phyloP scores from a whole-genome alignment of 2,113 vertebrate species.

The Carassius carassius region DNA sequence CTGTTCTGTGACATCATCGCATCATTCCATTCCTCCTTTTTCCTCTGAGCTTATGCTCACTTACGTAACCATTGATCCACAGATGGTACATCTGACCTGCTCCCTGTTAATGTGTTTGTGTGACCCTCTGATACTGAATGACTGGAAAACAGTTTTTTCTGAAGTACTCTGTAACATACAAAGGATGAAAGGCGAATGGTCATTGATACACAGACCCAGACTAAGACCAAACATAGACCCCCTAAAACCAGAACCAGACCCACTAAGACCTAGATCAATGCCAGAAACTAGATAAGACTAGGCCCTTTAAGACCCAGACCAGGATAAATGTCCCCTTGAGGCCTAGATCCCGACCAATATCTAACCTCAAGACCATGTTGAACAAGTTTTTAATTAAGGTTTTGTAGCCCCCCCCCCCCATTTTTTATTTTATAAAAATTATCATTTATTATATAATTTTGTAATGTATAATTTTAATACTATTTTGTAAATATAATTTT shows the following conservation, averaged over 20 bases:
- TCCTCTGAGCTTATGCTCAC: not conserved
- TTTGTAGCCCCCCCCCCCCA: too few relatives aligned
- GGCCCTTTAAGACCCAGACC: not conserved
- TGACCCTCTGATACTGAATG: not conserved
- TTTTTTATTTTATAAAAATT: too few relatives aligned
- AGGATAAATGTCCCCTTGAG: not conserved
- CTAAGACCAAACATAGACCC: not conserved
- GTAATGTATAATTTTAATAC: too few relatives aligned
- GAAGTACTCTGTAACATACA: not conserved
- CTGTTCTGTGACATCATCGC: not conserved
- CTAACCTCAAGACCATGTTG: not conserved
- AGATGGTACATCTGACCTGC: slow-evolving; percentile 34
- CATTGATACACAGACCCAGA: not conserved
- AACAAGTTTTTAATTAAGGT: too few relatives aligned
- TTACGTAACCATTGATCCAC: slow-evolving; percentile 36
- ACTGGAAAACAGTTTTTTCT: slow-evolving; percentile 12
- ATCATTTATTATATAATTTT: too few relatives aligned
- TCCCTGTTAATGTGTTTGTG: slow-evolving; percentile 3
- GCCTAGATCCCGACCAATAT: not conserved
- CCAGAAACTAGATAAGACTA: not conserved
- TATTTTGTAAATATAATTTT: too few relatives aligned
- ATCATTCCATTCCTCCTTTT: slow-evolving; percentile 15
- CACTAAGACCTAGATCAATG: not conserved
- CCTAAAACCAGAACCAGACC: not conserved
- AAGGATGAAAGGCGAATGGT: not conserved